Evolutionary conservation across 2,797 vertebrate genomes (phyloP), one percentile per base, ranked within the genome.

Genomic region (Onychomys torridus): DNA sequence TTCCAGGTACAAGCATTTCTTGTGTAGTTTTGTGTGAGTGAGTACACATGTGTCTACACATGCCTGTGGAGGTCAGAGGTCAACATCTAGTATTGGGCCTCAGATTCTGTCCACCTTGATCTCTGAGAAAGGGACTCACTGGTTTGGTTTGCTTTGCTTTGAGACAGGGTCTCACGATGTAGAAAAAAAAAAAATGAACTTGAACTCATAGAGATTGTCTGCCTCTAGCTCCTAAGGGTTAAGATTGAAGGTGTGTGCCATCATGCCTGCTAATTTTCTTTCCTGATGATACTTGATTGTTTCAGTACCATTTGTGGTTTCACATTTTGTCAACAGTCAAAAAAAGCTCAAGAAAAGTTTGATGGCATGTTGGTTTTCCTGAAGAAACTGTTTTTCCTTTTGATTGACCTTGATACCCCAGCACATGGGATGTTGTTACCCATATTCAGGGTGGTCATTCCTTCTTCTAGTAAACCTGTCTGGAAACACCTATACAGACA

Each of bases 361-460:
- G 27, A 40, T 32, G 82, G 4, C 6, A 27, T 40, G 55, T 7
- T 83, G 14, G 13, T 40, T 40, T 84, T 46, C 40, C 21, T 83
- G 5, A 29, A 23, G 23, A 29, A 21, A 3, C 5, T 83, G 49
- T 34, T 49, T 34, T 34, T 40, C 82, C 27, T 34, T 23, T 34
- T 46, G 34, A 34, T 65, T 67, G 16, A 84, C 5, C 5, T 61
- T 19, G 2, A 17, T 32, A 32, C 10, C 40, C 29, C 59, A 46
- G 27, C 14, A 14, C 43, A 34, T 6, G 0, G 40, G 1, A 12
- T 23, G 5, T 2, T 27, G 79, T n/a, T 17, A 25, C 5, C 13
- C 23, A 16, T 23, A 14, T 40, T 27, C 23, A 61, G n/a, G 10
- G n/a, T 61, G 29, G 9, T 65, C 4, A 10, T 49, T 84, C 40